Base-by-base conservation (phyloP, 1,140 invertebrate genomes). In the Pristionchus pacificus region DNA sequence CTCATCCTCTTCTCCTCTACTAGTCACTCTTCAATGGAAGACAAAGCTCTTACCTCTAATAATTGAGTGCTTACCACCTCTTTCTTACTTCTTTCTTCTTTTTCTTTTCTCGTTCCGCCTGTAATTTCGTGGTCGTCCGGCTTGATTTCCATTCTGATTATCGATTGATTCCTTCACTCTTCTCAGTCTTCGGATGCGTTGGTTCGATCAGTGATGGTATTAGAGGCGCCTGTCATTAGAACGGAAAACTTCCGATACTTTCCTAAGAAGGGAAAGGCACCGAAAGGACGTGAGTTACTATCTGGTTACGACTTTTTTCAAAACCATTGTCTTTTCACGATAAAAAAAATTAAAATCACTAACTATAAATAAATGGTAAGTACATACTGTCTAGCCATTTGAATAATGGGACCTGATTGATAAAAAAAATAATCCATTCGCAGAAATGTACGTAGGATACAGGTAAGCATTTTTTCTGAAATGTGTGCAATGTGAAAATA, bases 171-270 rank as follows among this genome's bases (percentile, higher is more conserved):
- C 38, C 38, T 6, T 49, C 6, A 49, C 6, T 49, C 38, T 49
- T 19, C 38, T 49, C 38, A 49, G 38, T 19, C 38, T 10, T 49
- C 38, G 38, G 38, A 49, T 49, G 38, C 38, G 6, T 19, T 49
- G 68, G 65, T 60, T 31, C 69, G 65, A 32, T 60, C 59, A 25
- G 71, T 58, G 60, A 73, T 73, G 71, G 66, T 70, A 27, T 65
- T 73, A 38, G 71, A 73, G 19, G 71, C 71, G 27, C 71, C 71
- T 29, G 62, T 59, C 63, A 73, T 73, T 31, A 72, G 71, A 59
- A 68, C 71, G 25, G 71, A 73, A 57, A 73, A 73, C 60, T 68
- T 73, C 66, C 31, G 71, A 61, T 68, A 68, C 66, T 73, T 73
- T 65, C 71, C 71, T 13, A 68, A 68, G 30, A 73, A 73, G 65